These are phyloP conservation scores for Ctenoplectra terminalis DNA, from an alignment of 1,140 invertebrate genomes.

Conservation along the genomic window DNA sequence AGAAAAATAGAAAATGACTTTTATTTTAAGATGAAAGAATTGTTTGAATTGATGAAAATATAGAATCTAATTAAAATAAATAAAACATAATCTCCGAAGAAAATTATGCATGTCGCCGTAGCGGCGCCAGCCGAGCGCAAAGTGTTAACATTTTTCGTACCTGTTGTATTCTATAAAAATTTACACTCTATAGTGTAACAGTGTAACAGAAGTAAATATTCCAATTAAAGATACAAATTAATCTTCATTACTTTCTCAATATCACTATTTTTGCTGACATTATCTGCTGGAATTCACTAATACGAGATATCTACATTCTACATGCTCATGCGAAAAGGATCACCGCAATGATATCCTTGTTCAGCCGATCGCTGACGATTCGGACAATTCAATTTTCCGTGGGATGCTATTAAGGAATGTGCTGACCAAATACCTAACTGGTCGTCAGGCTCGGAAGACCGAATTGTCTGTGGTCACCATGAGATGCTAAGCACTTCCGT, in stretches of 20 bases:
- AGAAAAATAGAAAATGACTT: too few species aligned
- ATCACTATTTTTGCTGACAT: neutral
- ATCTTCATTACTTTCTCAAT: neutral
- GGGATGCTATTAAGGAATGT: conserved; percentile 57
- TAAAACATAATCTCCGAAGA: too few species aligned
- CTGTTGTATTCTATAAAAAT: neutral
- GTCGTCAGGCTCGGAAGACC: conserved; percentile 34
- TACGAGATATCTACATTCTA: neutral
- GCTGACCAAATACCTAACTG: conserved; percentile 52
- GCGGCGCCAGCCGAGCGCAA: too few species aligned
- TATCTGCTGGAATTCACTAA: too few species aligned
- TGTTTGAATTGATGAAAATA: too few species aligned
- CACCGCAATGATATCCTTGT: conserved; percentile 31
- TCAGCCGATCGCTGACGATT: conserved; percentile 51
- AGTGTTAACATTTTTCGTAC: too few species aligned
- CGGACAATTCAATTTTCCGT: conserved; percentile 64
- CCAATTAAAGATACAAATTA: conserved; percentile 1
- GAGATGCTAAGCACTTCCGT: conserved; percentile 51
- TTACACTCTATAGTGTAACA: neutral
- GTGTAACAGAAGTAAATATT: neutral
- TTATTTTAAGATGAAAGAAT: too few species aligned
- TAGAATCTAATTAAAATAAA: too few species aligned
- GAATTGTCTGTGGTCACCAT: conserved; percentile 46
- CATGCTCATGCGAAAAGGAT: conserved; percentile 10
- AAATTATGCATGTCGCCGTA: too few species aligned